A percentile compares a stretch with the other conserved stretches of the same genome.
Conservation (phyloP, 2,888 invertebrate genomes). For the Ectobius pallidus region DNA sequence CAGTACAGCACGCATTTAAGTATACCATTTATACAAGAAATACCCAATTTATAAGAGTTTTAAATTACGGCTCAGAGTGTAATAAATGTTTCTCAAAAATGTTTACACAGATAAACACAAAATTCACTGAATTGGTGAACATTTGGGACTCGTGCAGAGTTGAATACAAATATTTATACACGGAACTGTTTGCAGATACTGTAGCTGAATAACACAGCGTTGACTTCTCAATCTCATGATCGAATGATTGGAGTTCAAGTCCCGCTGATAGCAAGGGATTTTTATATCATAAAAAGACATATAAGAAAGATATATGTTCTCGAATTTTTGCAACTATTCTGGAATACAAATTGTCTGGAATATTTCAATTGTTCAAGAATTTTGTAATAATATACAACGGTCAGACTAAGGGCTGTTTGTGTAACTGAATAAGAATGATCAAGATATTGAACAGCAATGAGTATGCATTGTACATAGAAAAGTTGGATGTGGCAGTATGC, state of each 20-base stretch:
- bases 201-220: neutral
- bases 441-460: neutral
- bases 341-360: neutral
- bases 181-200: neutral
- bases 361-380: neutral
- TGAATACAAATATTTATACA: neutral
- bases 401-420: neutral
- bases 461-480: neutral
- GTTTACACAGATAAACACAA: neutral
- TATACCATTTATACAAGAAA: too few relatives aligned
- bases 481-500: neutral
- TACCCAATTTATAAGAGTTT: too few relatives aligned
- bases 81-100: neutral
- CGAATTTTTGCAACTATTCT: neutral
- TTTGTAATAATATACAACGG: neutral
- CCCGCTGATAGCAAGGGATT: neutral
- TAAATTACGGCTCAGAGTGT: too few relatives aligned
- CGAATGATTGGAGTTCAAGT: neutral
- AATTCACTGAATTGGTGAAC: neutral
- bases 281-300: neutral
- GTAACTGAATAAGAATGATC: neutral
- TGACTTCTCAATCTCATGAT: neutral
- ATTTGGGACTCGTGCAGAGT: neutral
- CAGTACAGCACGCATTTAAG: too few relatives aligned
- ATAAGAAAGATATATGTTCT: too few relatives aligned